Evolutionary conservation across 2,888 invertebrate genomes (phyloP), one percentile per base, ranked within the genome.

Genomic region (Tridacna crocea): DNA sequence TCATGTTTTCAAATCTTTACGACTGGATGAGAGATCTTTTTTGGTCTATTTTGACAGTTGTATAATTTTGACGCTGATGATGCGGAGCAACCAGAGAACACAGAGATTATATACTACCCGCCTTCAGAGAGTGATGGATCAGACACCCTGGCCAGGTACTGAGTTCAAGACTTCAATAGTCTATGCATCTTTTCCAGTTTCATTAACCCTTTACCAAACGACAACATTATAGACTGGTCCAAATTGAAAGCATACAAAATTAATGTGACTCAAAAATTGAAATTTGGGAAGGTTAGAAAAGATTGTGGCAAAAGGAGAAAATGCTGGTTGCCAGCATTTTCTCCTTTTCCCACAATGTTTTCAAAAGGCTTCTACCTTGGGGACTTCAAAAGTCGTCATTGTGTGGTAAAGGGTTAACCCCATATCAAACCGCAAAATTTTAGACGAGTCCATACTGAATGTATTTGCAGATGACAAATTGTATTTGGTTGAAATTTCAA

Each of bases 101-200:
- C 90, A 47, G 91, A 92, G 75, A 88, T 92, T 60, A 91, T 92
- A 63, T 92, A 92, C 82, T 90, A 89, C 68, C 92, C 91, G n/a
- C 90, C 90, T 6, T 89, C 87, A 65, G 91, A 88, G 61, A 76
- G 84, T n/a, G 91, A 91, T 36, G 88, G 89, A 27, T 85, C 88
- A 1, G 91, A 91, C 66, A 80, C 88, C 19, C 83, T 85, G 77
- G 84, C 89, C 19, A 90, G 88, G 91, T 91, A 77, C 65, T 76
- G 55, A 27, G 36, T 36, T 36, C 36, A 36, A 36, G 36, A 36
- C 36, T 47, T 2, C 8, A n/a, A 36, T 36, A 36, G 36, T 8
- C 36, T 4, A 8, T 26, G 36, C 36, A 36, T 55, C 55, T 55
- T 55, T 55, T 55, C 19, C 55, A 19, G 19, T 36, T 8, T 55